Conservation (phyloP, 2,113 vertebrate genomes). For the Bolborhynchus lineola region DNA sequence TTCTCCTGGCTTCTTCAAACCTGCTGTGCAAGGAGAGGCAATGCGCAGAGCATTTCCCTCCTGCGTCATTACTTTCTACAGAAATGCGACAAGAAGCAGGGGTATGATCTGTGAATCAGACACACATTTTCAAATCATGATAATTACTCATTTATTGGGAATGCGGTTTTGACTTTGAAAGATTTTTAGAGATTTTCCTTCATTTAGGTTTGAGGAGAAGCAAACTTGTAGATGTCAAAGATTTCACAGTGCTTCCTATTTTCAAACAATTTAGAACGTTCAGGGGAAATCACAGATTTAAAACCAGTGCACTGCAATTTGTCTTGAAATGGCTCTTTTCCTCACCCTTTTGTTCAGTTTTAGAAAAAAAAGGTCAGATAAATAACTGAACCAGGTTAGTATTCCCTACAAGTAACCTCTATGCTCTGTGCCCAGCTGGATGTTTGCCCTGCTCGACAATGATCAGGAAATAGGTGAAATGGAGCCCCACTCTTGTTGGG, state of each 20-base stretch:
- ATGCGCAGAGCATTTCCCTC: fast-evolving
- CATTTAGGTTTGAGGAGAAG: neutral
- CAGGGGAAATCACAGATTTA: neutral
- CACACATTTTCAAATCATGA: fast-evolving
- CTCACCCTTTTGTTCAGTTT: neutral
- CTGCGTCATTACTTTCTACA: neutral
- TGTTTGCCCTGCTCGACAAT: neutral
- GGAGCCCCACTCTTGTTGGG: fast-evolving
- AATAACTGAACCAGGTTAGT: neutral
- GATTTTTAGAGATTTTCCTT: neutral
- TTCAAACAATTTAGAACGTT: neutral
- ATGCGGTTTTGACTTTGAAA: neutral
- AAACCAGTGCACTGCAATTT: neutral
- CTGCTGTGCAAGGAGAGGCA: neutral
- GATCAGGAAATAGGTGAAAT: neutral
- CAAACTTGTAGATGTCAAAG: neutral
- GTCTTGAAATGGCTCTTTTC: neutral
- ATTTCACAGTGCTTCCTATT: neutral
- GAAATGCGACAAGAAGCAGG: neutral
- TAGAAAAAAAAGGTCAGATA: neutral
- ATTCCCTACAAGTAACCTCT: neutral
- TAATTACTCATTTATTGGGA: neutral
- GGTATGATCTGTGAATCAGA: neutral
- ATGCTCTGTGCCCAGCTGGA: fast-evolving
- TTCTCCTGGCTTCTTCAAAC: neutral